Evolutionary conservation across 2,888 invertebrate species (phyloP).

Genomic region (Latrodectus hesperus): DNA sequence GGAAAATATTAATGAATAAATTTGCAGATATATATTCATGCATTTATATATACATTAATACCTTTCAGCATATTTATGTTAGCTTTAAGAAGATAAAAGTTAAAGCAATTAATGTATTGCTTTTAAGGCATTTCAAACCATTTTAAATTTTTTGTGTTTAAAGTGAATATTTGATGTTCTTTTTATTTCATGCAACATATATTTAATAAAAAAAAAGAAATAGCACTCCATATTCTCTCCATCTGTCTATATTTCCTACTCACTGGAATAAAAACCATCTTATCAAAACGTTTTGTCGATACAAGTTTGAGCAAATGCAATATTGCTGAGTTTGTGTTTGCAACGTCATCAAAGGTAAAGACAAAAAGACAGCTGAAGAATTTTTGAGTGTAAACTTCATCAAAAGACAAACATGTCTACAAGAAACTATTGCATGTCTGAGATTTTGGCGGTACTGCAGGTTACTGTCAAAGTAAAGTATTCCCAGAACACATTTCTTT

Average conservation of each 20-base stretch:
- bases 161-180: no score
- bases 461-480: neutral
- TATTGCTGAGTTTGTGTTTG: constrained; percentile 5
- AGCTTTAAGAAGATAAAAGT: neutral
- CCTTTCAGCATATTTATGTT: neutral
- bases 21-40: neutral
- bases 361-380: neutral
- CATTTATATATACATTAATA: neutral
- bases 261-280: no score
- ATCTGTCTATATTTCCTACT: no score
- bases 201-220: no score
- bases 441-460: neutral
- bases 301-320: neutral
- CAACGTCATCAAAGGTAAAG: neutral
- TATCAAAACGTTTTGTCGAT: no score
- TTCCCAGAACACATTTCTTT: neutral
- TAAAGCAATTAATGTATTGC: no score
- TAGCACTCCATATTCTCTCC: no score
- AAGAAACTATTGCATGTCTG: neutral
- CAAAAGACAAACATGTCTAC: neutral
- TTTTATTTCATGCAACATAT: no score
- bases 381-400: constrained; percentile 1
- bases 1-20: neutral
- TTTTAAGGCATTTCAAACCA: no score
- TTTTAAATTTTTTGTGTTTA: no score